Evolutionary conservation across 30 jellyfish, hydroid and myxozoan species (phyloP), one percentile per base, ranked within the genome.

Genomic region (Aurelia sp.): DNA sequence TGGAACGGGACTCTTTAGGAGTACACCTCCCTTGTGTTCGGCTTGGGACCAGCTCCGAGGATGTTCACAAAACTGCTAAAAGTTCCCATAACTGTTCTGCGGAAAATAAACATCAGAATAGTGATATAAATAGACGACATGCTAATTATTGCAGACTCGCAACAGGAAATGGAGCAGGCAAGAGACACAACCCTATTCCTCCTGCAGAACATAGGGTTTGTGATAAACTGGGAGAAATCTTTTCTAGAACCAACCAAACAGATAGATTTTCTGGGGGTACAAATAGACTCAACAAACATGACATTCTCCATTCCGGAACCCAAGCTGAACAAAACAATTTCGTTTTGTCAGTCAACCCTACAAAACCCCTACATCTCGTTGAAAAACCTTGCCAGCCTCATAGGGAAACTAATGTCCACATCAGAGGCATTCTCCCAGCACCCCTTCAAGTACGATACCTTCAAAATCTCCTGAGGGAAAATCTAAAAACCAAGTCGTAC

Each of bases 51-150:
- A 4, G 67, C 67, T 0, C 67, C 67, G 0, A 58, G 67, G 67
- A 23, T 4, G 0, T 58, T 58, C 4, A 58, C 21, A 3, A 11
- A 58, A 11, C 10, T 58, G 8, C 11, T 58, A 20, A 58, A 58
- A 58, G 67, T 58, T 4, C 67, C 67, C 10, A 58, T 16, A 11
- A 58, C 27, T 4, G 0, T 58, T 58, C 16, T 70, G 22, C 30
- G 80, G 80, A 70, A 70, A n/a, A 13, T 70, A 22, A 30, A 70
- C 6, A 6, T 75, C 75, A 55, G 74, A 31, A 23, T 77, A 62
- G 37, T 77, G 12, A 77, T 77, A 17, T 77, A 77, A 79, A 77
- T 58, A 59, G 88, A 77, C 88, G 88, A 77, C 78, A 77, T 77
- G 88, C 47, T 77, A 33, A 60, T 77, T 0, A 4, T 77, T 3